A percentile compares a stretch with the other conserved stretches of the same genome.
Conservation (phyloP, 1,140 invertebrate species). For the Panagrolaimus sp. region DNA sequence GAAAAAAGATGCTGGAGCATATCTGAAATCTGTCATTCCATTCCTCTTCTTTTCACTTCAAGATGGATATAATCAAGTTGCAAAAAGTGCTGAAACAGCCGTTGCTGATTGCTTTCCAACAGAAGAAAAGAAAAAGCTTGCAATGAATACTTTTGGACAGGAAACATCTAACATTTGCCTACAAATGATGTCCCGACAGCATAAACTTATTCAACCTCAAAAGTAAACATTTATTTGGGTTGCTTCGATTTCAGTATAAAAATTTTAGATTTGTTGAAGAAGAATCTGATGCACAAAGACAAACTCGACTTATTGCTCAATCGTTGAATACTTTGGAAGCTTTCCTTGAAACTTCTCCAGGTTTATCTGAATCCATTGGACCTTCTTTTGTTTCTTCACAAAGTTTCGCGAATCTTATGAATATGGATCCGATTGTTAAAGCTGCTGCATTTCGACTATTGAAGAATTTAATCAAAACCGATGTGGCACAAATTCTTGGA, state of each 20-base stretch:
- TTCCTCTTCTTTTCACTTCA: constrained; percentile 26
- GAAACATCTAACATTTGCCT: constrained; percentile 18
- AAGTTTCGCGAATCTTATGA: constrained; percentile 25
- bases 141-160: constrained; percentile 24
- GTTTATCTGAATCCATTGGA: not conserved
- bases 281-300: constrained; percentile 31
- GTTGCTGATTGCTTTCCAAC: constrained; percentile 16
- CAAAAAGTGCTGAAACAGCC: constrained; percentile 19
- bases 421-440: constrained; percentile 27
- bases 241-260: not conserved
- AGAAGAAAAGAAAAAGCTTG: constrained; percentile 21
- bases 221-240: constrained; percentile 10
- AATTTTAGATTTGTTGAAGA: constrained; percentile 30
- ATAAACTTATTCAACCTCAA: constrained; percentile 32
- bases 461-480: constrained; percentile 1
- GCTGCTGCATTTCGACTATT: constrained; percentile 24
- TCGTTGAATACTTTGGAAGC: constrained; percentile 12
- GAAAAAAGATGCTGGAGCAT: not conserved
- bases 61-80: constrained; percentile 22
- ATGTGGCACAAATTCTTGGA: not conserved
- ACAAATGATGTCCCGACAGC: constrained; percentile 21
- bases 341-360: constrained; percentile 10
- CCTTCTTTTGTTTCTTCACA: constrained; percentile 17
- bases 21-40: constrained; percentile 24
- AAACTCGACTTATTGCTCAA: constrained; percentile 26